phyloP scores from a whole-genome alignment of 2,797 vertebrate genomes.

The Molossus alvarezi region DNA sequence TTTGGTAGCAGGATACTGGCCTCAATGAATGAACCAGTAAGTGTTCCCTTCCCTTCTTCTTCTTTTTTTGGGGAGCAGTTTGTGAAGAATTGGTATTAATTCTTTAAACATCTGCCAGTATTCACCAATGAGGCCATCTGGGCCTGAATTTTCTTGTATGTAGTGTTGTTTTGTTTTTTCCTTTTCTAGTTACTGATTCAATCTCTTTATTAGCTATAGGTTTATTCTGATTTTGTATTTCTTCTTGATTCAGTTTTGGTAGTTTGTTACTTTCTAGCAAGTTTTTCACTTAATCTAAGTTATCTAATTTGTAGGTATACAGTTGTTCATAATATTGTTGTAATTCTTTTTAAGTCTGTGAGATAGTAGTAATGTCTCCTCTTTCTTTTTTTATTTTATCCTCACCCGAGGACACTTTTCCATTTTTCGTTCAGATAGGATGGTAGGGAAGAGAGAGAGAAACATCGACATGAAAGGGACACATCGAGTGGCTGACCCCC shows the following conservation, averaged over 20 bases:
- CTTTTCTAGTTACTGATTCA: neutral
- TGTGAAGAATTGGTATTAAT: neutral
- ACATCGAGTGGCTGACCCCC: no score
- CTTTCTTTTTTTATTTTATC: no score
- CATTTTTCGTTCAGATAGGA: no score
- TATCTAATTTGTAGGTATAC: neutral
- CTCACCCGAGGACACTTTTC: no score
- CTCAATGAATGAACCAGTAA: neutral
- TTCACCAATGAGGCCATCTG: slow-evolving; percentile 10
- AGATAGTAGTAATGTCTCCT: neutral
- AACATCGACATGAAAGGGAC: no score
- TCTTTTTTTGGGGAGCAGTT: neutral
- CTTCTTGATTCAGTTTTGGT: neutral
- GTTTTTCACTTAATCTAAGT: neutral
- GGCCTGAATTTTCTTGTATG: neutral
- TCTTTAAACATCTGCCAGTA: slow-evolving; percentile 10
- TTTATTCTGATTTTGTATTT: neutral
- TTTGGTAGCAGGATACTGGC: neutral
- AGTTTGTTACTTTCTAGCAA: neutral
- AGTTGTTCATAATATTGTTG: neutral
- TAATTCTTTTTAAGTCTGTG: neutral
- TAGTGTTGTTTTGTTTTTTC: neutral
- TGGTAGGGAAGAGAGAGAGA: no score
- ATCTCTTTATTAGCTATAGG: neutral
- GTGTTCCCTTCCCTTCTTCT: neutral